Evolutionary conservation across 2,113 vertebrate species (phyloP).

Genomic region (Rhabdomys dilectus): DNA sequence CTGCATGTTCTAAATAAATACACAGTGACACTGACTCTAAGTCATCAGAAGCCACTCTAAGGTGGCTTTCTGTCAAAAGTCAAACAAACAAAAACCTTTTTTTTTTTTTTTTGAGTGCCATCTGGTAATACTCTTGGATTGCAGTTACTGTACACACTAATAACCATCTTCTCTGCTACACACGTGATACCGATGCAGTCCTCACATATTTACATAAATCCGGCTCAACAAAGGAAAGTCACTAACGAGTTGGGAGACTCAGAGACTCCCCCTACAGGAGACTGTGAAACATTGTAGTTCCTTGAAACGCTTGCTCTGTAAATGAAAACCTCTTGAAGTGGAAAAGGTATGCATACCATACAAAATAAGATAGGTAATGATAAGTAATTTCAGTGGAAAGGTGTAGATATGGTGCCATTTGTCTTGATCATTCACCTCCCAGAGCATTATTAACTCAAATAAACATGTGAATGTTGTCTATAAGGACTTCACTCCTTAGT

Average conservation of each 20-base stretch:
- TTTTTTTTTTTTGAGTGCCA: constrained; percentile 1
- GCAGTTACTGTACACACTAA: background rate
- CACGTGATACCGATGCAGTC: background rate
- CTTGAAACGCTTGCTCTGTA: background rate
- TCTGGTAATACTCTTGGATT: constrained; percentile 6
- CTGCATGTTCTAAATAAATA: constrained; percentile 5
- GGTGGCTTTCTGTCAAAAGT: background rate
- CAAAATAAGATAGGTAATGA: background rate
- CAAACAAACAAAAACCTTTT: background rate
- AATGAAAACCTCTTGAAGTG: constrained; percentile 52
- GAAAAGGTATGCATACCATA: background rate
- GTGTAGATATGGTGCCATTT: background rate
- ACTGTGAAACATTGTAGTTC: background rate
- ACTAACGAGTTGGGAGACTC: background rate
- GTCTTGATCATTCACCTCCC: constrained; percentile 10
- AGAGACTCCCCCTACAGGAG: background rate
- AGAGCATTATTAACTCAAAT: background rate
- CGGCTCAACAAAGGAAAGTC: background rate
- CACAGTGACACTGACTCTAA: background rate
- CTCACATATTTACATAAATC: background rate
- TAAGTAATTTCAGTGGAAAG: background rate
- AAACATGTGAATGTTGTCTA: background rate
- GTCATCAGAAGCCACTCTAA: background rate
- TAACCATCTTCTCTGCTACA: background rate
- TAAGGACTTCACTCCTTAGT: background rate